Evolutionary conservation across 2,888 invertebrate genomes (phyloP), one percentile per base, ranked within the genome.

Genomic region (Lagria hirta): DNA sequence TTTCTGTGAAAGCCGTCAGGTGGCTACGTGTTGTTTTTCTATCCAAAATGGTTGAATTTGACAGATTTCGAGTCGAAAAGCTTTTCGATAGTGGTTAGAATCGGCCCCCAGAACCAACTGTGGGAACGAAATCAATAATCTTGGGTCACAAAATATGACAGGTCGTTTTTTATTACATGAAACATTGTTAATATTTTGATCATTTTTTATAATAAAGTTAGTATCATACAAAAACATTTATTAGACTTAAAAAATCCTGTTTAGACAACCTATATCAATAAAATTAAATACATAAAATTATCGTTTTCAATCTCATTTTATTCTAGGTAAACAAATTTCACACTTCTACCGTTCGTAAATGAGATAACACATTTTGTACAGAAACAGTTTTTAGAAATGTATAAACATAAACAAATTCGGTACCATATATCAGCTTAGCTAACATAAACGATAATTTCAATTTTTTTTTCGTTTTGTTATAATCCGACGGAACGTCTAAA

Each of bases 371-470:
- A 22, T 22, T 22, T 22, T 22, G 22, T 22, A 22, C 22, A 22
- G 22, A 22, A 22, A 22, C 22, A 22, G 4, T 22, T 22, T 22
- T 22, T 22, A 22, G 22, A 22, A 22, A 22, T 22, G 3, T 22
- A 22, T 22, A 22, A 22, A 22, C 22, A 22, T 22, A 22, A 22
- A 22, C 22, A 22, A 22, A 22, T 22, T 22, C 22, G 22, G 22
- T 22, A 22, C 18, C n/a, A n/a, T 28, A 28, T 28, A 28, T 28
- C 28, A 28, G 14, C 28, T 28, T 28, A 28, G 28, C 28, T 28
- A 12, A 28, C 28, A 28, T 28, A 28, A 28, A 28, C 28, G 28
- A 28, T 28, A 28, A 28, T 28, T 28, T 28, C 28, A 28, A 28
- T 1, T 10, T 10, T n/a, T n/a, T 11, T 5, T 28, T 28, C 28